phyloP scores from a whole-genome alignment of 2,888 invertebrate genomes.

The Latrodectus hesperus region DNA sequence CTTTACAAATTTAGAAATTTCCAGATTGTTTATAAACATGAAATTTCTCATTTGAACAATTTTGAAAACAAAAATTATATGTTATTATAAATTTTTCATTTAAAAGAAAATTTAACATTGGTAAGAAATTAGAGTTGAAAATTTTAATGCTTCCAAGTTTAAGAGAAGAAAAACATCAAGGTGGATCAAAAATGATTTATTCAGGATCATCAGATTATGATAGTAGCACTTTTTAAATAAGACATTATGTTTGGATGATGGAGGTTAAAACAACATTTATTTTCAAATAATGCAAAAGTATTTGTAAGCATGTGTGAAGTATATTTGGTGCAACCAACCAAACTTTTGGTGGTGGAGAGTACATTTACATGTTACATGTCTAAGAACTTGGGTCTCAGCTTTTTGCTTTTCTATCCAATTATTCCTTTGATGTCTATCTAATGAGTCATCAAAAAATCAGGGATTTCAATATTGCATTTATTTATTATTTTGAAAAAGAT shows the following conservation, averaged over 20 bases:
- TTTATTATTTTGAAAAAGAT: conserved; percentile 86
- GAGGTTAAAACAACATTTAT: conserved; percentile 90
- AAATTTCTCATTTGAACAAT: no score
- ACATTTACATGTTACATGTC: conserved; percentile 88
- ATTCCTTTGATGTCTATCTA: conserved; percentile 81
- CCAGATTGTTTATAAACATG: no score
- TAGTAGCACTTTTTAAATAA: conserved; percentile 88
- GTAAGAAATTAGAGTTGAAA: no score
- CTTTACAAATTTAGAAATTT: no score
- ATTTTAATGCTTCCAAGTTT: conserved; percentile 77
- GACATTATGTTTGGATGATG: conserved; percentile 92
- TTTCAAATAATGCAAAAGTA: conserved; percentile 88
- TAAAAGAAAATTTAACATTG: no score
- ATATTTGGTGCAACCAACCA: conserved; percentile 93
- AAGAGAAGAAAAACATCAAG: conserved; percentile 91
- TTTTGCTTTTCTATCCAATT: conserved; percentile 86
- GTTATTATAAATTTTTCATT: no score
- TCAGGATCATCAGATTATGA: conserved; percentile 91
- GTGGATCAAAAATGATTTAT: conserved; percentile 91
- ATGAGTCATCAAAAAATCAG: conserved; percentile 91
- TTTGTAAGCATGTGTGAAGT: conserved; percentile 86
- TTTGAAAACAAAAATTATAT: no score
- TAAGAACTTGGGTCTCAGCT: conserved; percentile 84
- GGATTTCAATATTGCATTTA: conserved; percentile 83
- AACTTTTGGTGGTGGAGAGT: conserved; percentile 93